These are phyloP conservation scores for Ardeotis arabs DNA, from an alignment of 2,113 vertebrate genomes.

Conservation along the genomic window DNA sequence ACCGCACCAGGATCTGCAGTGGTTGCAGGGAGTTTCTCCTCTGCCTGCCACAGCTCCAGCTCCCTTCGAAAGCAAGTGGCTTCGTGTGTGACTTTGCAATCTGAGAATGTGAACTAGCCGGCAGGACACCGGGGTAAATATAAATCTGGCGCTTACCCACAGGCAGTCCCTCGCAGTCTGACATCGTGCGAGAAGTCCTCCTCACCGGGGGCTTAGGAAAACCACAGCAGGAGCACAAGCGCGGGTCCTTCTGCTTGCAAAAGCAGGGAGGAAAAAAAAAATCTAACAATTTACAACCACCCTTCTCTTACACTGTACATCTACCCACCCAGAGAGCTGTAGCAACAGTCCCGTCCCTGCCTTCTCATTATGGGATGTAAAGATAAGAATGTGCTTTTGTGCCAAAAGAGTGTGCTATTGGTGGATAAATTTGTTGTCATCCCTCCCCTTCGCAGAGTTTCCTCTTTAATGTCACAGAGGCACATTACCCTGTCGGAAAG, in stretches of 20 bases:
- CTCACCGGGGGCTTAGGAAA: slow-evolving; percentile 39
- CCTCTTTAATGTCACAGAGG: slow-evolving; percentile 76
- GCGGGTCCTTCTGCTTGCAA: not conserved
- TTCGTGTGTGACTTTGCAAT: slow-evolving; percentile 55
- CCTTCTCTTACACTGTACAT: slow-evolving; percentile 45
- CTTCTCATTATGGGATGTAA: slow-evolving; percentile 81
- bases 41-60: not conserved
- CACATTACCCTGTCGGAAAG: slow-evolving; percentile 66
- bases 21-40: not conserved
- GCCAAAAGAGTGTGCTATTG: slow-evolving; percentile 85
- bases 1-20: not conserved
- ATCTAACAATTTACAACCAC: slow-evolving; percentile 9
- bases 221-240: slow-evolving; percentile 27
- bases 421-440: slow-evolving; percentile 92
- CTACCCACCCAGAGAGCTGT: slow-evolving; percentile 66
- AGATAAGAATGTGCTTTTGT: slow-evolving; percentile 81
- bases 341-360: slow-evolving; percentile 68
- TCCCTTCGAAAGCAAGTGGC: not conserved
- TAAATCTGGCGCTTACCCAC: slow-evolving; percentile 88
- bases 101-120: slow-evolving; percentile 48
- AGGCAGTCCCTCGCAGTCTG: slow-evolving; percentile 91
- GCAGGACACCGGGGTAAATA: slow-evolving; percentile 75
- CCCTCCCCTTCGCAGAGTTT: slow-evolving; percentile 77
- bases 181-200: slow-evolving; percentile 81
- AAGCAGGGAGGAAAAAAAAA: not conserved